Evolutionary conservation across 2,797 vertebrate species (phyloP).

Genomic region (Muraenolepis orangiensis): DNA sequence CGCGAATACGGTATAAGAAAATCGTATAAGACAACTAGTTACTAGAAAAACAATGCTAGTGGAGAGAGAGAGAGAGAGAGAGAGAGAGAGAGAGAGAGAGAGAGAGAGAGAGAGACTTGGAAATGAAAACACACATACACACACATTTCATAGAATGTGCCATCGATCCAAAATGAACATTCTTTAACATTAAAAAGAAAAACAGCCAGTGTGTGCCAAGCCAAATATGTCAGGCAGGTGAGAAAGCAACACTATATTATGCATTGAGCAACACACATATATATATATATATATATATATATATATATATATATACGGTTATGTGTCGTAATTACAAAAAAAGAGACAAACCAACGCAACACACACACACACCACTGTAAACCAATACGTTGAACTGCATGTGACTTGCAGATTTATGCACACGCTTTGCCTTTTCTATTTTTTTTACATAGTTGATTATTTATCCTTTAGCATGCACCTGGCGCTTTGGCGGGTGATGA

Average conservation of each 20-base stretch:
- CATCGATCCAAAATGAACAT: background rate
- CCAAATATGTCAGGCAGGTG: background rate
- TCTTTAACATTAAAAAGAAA: too few relatives aligned
- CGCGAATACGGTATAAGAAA: too few relatives aligned
- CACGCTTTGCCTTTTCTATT: background rate
- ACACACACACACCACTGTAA: background rate
- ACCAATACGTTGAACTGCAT: background rate
- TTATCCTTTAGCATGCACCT: background rate
- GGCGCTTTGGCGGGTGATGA: background rate
- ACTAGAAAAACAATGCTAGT: too few relatives aligned
- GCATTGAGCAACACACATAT: background rate
- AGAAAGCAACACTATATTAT: background rate
- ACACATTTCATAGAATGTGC: too few relatives aligned
- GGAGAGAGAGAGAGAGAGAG: too few relatives aligned
- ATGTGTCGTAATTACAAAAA: background rate
- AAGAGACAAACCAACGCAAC: background rate
- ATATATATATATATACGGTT: too few relatives aligned
- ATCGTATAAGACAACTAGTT: too few relatives aligned
- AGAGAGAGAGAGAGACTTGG: too few relatives aligned
- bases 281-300: too few relatives aligned
- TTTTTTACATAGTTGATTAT: constrained; percentile 1
- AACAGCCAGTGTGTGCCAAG: background rate
- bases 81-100: too few relatives aligned
- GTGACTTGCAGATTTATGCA: background rate
- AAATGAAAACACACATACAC: background rate